Base-by-base conservation (phyloP, 2,113 vertebrate genomes). In the Amblyopsis rosae region DNA sequence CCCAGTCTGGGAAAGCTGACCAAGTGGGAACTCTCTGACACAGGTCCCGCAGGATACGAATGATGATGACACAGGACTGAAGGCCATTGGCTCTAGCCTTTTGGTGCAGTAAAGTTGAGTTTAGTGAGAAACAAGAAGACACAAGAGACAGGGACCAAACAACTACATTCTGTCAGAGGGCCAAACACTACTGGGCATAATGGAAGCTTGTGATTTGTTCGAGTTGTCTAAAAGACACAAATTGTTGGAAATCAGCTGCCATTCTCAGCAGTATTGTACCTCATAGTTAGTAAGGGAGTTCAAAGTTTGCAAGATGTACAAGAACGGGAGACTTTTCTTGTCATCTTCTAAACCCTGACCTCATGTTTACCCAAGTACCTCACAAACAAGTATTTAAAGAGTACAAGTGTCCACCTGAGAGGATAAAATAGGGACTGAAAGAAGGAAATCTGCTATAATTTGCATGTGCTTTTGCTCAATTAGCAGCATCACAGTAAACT, bases 51-150 rank as follows among this genome's bases (percentile, higher is more conserved):
- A 99, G 95, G 88, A 99, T 97, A 67, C 96, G 96, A 91, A 99
- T 99, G 90, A 98, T 95, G 92, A 99, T 89, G 90, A 99, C 98
- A 84, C 98, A 99, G 85, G 98, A 99, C 83, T 99, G 98, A 73
- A 99, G 95, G 79, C 97, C 98, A 75, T 99, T 99, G 90, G 98
- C 98, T 94, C 96, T 98, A 95, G 98, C 98, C 98, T 99, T 98
- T 90, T 96, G 94, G 84, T 92, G 91, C 89, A 95, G 96, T 90
- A 94, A 92, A 95, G 94, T 90, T 93, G 94, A 89, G 70, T 94
- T 93, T 93, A 93, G 90, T 89, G 81, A 92, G 79, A 69, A 56
- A 82, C 66, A 62, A 68, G 63, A 46, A 63, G 62, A 59, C 67
- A 82, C 15, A 79, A 79, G 64, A 68, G 82, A 71, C 87, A 35